Evolutionary conservation across 2,888 invertebrate species (phyloP).

Genomic region (Tenthredo amoena): DNA sequence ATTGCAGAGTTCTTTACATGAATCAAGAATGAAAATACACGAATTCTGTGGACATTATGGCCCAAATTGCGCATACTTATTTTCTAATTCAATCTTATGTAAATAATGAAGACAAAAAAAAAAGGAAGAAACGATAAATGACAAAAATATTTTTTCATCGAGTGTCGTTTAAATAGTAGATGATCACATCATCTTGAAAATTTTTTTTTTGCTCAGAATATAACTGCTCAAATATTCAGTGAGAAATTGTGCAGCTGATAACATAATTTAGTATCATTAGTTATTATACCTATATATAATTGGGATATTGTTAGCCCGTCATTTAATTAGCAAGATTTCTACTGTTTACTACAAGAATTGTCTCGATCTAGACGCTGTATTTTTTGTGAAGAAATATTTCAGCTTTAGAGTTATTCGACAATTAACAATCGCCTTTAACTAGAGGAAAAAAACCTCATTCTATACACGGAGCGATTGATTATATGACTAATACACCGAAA

Average conservation of each 20-base stretch:
- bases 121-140: neutral
- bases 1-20: neutral
- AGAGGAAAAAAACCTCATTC: neutral
- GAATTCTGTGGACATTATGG: neutral
- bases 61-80: neutral
- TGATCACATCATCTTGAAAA: conserved; percentile 12
- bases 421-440: neutral
- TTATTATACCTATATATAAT: neutral
- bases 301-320: conserved; percentile 1
- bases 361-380: neutral
- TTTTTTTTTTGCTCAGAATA: conserved; percentile 2
- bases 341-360: neutral
- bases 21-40: neutral
- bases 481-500: neutral
- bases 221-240: conserved; percentile 1
- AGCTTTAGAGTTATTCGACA: neutral
- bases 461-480: neutral
- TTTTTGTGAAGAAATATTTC: neutral
- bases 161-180: neutral
- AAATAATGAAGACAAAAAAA: neutral
- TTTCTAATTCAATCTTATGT: neutral
- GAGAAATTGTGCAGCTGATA: neutral
- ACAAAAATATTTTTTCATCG: conserved; percentile 33
- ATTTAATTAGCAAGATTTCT: neutral
- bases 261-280: conserved; percentile 6